Evolutionary conservation across 2,113 vertebrate genomes (phyloP), one percentile per base, ranked within the genome.

Genomic region (Ochotona curzoniae): DNA sequence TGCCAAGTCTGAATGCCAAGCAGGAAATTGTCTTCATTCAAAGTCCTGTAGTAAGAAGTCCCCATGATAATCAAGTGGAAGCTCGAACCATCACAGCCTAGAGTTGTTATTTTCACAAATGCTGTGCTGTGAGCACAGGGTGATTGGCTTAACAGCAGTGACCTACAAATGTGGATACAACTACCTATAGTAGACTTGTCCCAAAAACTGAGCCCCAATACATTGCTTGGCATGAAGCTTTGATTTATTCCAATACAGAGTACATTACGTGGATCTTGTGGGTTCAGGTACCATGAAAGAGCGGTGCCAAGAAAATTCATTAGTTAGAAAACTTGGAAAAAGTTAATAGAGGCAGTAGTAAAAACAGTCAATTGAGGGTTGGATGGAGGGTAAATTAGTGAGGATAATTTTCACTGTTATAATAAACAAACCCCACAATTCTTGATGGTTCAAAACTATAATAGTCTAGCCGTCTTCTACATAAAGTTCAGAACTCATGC

Each of bases 71-170:
- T 89, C 69, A 94, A 93, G 64, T 82, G 86, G 94, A 80, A 91
- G 54, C 63, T 87, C 38, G 86, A 49, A 91, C 74, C 92, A 64
- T 85, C 74, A 83, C 61, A 81, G 75, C 49, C 70, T 70, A 90
- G 8, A 69, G 21, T 75, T 90, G 70, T 44, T 57, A 81, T 88
- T 93, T 95, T 96, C 85, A 94, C 85, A 93, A 96, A 79, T 70
- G 26, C 26, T 74, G 20, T 26, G 11, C 69, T 92, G 13, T 90
- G 82, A 94, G 60, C 64, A 88, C 35, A 71, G 79, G 70, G 93
- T 3, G n/a, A 92, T 76, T 95, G 80, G 61, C n/a, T 89, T 94
- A 92, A 70, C 75, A 90, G 66, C n/a, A 86, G 61, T 32, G 57
- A 63, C 75, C 67, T 90, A 21, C 61, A 91, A 87, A 60, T 54